phyloP scores from a whole-genome alignment of 2,888 invertebrate species.

The Chrysolina americana region DNA sequence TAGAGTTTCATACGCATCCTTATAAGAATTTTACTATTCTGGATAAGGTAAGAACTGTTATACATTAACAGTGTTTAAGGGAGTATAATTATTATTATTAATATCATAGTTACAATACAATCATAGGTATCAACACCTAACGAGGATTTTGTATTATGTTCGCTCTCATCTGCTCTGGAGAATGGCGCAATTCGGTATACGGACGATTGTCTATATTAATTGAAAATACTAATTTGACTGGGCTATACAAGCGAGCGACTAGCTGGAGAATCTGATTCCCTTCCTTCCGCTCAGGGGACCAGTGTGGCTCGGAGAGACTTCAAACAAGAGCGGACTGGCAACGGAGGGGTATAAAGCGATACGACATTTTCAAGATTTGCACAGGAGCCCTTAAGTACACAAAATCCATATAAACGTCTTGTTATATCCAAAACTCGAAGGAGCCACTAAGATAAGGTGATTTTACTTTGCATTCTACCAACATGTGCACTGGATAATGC shows the following conservation, averaged over 20 bases:
- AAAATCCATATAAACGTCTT: conserved; percentile 66
- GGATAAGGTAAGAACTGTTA: too few relatives aligned
- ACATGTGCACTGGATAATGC: conserved; percentile 1
- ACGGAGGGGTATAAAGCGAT: conserved; percentile 60
- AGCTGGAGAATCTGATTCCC: not conserved
- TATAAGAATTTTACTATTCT: too few relatives aligned
- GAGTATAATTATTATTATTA: too few relatives aligned
- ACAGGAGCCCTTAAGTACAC: conserved; percentile 65
- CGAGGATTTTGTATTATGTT: too few relatives aligned
- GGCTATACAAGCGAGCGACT: not conserved
- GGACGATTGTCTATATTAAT: too few relatives aligned
- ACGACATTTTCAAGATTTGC: conserved; percentile 66
- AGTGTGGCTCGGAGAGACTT: conserved; percentile 53
- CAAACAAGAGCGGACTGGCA: conserved; percentile 52
- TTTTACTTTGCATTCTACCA: conserved; percentile 9
- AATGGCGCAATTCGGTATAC: too few relatives aligned
- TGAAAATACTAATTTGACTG: not conserved
- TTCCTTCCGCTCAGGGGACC: conserved; percentile 46
- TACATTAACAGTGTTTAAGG: too few relatives aligned
- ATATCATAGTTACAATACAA: too few relatives aligned
- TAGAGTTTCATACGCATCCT: too few relatives aligned
- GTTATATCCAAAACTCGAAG: conserved; percentile 56
- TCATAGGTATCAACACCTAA: too few relatives aligned
- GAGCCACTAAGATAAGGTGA: conserved; percentile 52
- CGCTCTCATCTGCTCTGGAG: too few relatives aligned